Evolutionary conservation across 1,140 invertebrate species (phyloP).

Genomic region (Drosophila bifasciata): DNA sequence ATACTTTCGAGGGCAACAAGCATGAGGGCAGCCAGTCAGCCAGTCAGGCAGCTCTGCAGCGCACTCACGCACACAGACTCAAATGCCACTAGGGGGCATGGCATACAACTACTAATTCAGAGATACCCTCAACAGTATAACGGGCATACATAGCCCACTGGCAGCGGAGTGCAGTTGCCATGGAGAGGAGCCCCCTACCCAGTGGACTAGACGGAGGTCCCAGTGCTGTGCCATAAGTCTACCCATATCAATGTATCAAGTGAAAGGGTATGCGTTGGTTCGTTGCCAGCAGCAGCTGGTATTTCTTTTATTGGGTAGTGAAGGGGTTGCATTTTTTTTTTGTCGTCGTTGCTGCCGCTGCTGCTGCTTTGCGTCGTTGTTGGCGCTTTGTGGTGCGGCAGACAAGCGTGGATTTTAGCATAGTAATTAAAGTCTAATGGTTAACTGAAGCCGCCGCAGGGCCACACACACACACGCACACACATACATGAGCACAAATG

Average conservation of each 20-base stretch:
- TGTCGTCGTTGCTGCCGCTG: constrained; percentile 7
- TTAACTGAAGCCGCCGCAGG: constrained; percentile 72
- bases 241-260: too few species aligned
- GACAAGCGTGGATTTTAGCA: constrained; percentile 75
- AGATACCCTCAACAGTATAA: too few species aligned
- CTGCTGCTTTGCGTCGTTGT: constrained; percentile 12
- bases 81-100: not conserved
- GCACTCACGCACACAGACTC: constrained; percentile 15
- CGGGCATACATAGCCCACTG: too few species aligned
- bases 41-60: constrained; percentile 3
- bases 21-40: constrained; percentile 44
- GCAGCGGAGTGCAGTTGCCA: too few species aligned
- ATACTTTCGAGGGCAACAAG: constrained; percentile 64
- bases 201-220: too few species aligned
- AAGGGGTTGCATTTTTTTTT: not conserved
- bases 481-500: constrained; percentile 31
- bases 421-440: constrained; percentile 79
- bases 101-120: constrained; percentile 11
- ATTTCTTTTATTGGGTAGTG: not conserved
- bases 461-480: constrained; percentile 20
- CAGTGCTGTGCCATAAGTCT: too few species aligned
- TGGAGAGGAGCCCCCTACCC: too few species aligned
- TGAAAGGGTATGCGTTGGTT: not conserved
- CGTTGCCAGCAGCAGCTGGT: not conserved
- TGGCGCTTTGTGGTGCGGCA: constrained; percentile 56